Evolutionary conservation across 2,797 vertebrate genomes (phyloP), one percentile per base, ranked within the genome.

Genomic region (Holocentrus rufus): DNA sequence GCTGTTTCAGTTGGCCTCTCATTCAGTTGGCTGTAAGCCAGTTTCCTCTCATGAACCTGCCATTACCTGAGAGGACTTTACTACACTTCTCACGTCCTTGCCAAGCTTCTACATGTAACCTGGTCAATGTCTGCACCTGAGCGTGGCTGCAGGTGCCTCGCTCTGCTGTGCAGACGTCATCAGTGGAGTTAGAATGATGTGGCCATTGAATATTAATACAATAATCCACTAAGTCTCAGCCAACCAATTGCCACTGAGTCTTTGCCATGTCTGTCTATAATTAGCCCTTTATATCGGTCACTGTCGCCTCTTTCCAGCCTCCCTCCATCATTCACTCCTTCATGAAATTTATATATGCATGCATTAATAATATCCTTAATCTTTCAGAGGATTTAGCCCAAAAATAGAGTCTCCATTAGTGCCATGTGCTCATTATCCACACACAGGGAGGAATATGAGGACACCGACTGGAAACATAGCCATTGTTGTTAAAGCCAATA

Each of bases 251-350:
- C 39, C 63, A 63, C 64, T 60, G 47, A 71, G 65, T 63, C 63
- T 52, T 64, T 20, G 59, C 59, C 56, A 81, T 74, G 70, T 68
- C 23, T 1, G 46, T 62, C 77, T 89, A 87, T 82, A 87, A 83
- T 89, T 85, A 90, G 85, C 70, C 65, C 56, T 82, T 76, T 78
- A 87, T 86, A 76, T 91, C 71, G 50, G 81, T 84, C 87, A 79
- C 65, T 68, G 87, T 79, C 78, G 47, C 55, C 64, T 76, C 44
- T 63, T 80, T 79, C 68, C 70, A 76, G 72, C 22, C 76, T 66
- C 39, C 14, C 79, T 75, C 79, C 69, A 81, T 88, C 42, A 10
- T 80, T 88, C 68, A 82, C 57, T 64, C 57, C 71, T 79, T 87
- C 80, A 89, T 91, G 27, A 90, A 88, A 82, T 80, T 68, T 85